Percentiles rank a stretch among this genome's conserved stretches.
Conservation (phyloP, 2,888 invertebrate genomes). For the Folsomia manolachei region DNA sequence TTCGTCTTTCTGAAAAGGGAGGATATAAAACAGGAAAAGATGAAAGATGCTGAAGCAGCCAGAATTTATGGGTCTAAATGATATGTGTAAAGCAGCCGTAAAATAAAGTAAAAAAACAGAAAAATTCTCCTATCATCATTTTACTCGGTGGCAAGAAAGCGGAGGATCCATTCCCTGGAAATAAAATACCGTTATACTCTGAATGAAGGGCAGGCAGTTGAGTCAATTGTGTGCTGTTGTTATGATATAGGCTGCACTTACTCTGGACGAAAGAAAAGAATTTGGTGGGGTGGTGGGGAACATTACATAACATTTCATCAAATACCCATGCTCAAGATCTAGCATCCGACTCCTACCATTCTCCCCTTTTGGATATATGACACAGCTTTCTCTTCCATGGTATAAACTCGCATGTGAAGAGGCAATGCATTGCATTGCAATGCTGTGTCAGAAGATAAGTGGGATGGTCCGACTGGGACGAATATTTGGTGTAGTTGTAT, state of each 20-base stretch:
- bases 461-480: constrained; percentile 23
- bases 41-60: constrained; percentile 46
- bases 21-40: constrained; percentile 46
- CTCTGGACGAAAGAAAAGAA: constrained; percentile 15
- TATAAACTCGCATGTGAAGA: constrained; percentile 15
- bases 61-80: constrained; percentile 14
- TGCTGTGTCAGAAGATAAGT: constrained; percentile 1
- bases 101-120: neutral
- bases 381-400: neutral
- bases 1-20: neutral
- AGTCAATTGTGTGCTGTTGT: neutral
- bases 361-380: too few species aligned
- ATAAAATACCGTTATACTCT: constrained; percentile 6
- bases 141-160: neutral
- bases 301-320: constrained; percentile 8
- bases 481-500: constrained; percentile 3
- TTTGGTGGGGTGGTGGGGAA: too few species aligned
- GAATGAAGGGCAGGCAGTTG: neutral
- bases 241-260: neutral
- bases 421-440: too few species aligned
- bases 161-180: neutral
- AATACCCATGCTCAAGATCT: too few species aligned
- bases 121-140: neutral
- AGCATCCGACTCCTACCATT: too few species aligned
- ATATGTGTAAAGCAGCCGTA: constrained; percentile 5